Conservation (phyloP, 35 echinoderm and acorn worm species). For the Heliocidaris tuberculata region DNA sequence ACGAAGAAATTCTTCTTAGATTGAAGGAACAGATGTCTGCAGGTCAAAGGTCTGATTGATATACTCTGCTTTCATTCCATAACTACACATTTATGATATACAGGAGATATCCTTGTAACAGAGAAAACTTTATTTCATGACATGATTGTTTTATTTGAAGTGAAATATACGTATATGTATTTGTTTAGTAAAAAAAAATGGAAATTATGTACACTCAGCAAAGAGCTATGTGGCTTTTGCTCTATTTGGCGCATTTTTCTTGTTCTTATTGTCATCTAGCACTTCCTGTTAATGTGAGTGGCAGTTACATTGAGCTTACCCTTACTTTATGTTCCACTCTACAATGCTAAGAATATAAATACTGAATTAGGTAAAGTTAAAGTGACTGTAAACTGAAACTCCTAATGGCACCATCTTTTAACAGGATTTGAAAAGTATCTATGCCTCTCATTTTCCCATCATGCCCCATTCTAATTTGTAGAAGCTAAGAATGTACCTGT, state of each 20-base stretch:
- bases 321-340: neutral
- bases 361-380: neutral
- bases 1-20: conserved; percentile 79
- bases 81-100: neutral
- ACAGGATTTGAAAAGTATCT: no score
- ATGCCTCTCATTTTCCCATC: no score
- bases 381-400: no score
- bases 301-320: neutral
- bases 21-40: conserved; percentile 90
- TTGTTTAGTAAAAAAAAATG: neutral
- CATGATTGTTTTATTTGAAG: neutral
- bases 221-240: neutral
- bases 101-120: neutral
- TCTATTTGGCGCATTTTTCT: neutral
- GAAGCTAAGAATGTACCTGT: no score
- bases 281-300: neutral
- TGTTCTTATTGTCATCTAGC: neutral
- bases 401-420: no score
- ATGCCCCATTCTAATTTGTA: no score
- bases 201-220: neutral
- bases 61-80: neutral
- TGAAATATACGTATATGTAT: neutral
- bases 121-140: neutral
- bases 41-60: conserved; percentile 93
- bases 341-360: neutral